Percentiles rank a stretch among this genome's conserved stretches.
phyloP scores from a whole-genome alignment of 2,113 vertebrate species.

The Saccopteryx bilineata region DNA sequence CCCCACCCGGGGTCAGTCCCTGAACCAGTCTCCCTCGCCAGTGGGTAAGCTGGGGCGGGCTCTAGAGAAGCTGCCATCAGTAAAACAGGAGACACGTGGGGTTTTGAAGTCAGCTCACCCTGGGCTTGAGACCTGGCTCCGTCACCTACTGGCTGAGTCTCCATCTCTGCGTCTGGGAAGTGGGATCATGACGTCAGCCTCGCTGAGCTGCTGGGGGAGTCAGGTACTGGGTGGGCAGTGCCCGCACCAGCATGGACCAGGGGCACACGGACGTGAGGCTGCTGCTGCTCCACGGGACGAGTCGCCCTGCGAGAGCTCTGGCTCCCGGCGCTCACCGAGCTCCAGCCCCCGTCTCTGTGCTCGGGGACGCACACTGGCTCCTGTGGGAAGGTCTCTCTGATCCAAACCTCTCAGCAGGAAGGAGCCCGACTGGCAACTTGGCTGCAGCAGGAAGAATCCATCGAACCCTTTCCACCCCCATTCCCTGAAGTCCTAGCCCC shows the following conservation, averaged over 20 bases:
- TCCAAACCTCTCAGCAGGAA: neutral
- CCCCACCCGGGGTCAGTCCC: neutral
- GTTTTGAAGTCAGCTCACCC: neutral
- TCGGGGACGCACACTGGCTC: neutral
- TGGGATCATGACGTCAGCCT: neutral
- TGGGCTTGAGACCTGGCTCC: neutral
- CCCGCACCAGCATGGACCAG: neutral
- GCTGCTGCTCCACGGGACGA: too few species aligned
- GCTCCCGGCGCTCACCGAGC: rapidly evolving
- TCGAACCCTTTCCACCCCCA: neutral
- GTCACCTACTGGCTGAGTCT: neutral
- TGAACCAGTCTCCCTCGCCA: neutral
- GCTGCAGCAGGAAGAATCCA: neutral
- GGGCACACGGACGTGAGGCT: neutral
- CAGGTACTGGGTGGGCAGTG: neutral
- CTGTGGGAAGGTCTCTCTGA: neutral
- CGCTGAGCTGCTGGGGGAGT: neutral
- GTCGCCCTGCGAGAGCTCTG: neutral
- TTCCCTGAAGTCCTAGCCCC: neutral
- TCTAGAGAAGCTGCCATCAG: neutral
- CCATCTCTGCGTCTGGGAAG: neutral
- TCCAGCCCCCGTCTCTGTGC: neutral
- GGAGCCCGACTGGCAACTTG: neutral
- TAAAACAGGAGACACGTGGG: neutral
- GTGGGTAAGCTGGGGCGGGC: neutral